These are phyloP conservation scores for Neodontobutis hainanensis DNA, from an alignment of 2,113 vertebrate species.

Conservation along the genomic window DNA sequence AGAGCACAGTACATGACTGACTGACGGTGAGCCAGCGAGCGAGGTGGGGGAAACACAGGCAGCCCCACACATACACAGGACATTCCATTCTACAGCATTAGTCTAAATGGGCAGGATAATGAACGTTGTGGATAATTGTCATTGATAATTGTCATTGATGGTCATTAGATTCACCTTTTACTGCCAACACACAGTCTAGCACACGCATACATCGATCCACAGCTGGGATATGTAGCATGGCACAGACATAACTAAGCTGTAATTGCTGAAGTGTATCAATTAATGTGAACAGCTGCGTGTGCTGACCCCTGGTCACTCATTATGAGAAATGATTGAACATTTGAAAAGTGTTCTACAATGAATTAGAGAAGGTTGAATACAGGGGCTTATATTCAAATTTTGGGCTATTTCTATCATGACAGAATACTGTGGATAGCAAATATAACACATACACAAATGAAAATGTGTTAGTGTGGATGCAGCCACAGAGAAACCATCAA, in stretches of 20 bases:
- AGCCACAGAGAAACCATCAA: too few species aligned
- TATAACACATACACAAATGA: too few species aligned
- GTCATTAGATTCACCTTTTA: slow-evolving; percentile 72
- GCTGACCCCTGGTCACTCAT: slow-evolving; percentile 66
- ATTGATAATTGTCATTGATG: slow-evolving; percentile 79
- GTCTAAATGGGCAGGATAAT: slow-evolving; percentile 65
- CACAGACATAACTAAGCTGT: slow-evolving; percentile 74
- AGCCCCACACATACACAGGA: slow-evolving; percentile 49
- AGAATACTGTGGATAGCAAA: too few species aligned
- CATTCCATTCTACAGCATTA: slow-evolving; percentile 61
- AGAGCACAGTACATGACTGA: slow-evolving; percentile 75
- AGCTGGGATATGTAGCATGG: slow-evolving; percentile 68
- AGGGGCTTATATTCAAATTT: not conserved
- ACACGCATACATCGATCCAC: slow-evolving; percentile 16
- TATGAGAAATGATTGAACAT: slow-evolving; percentile 10
- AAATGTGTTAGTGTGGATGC: too few species aligned
- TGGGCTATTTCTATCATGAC: too few species aligned
- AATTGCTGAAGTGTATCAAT: slow-evolving; percentile 76
- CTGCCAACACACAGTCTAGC: too few species aligned
- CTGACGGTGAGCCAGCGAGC: slow-evolving; percentile 48
- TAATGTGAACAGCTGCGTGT: slow-evolving; percentile 70
- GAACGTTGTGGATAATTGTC: slow-evolving; percentile 72
- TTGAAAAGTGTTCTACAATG: too few species aligned
- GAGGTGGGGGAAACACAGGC: slow-evolving; percentile 22
- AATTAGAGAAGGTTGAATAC: not conserved